Conservation (phyloP, 1,140 invertebrate species). For the Aporrectodea caliginosa region DNA sequence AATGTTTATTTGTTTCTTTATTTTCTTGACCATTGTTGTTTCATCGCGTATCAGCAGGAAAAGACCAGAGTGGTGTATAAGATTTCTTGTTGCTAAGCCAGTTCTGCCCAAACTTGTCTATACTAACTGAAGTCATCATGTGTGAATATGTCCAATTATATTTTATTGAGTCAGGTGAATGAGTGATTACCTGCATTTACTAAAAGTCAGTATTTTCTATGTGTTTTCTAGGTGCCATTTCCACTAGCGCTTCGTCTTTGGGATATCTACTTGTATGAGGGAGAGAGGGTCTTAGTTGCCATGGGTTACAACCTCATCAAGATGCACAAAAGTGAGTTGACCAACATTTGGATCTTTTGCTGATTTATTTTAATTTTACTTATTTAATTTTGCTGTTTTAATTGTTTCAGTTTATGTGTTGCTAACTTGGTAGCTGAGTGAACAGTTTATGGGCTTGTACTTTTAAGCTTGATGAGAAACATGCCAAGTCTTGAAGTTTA, state of each 20-base stretch:
- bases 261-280: slow-evolving; percentile 95
- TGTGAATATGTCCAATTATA: background rate
- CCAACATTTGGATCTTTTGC: background rate
- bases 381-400: background rate
- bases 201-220: background rate
- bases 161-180: background rate
- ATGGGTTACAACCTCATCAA: slow-evolving; percentile 97
- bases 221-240: slow-evolving; percentile 72
- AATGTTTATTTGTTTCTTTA: too few species aligned
- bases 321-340: slow-evolving; percentile 71
- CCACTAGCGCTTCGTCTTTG: slow-evolving; percentile 88
- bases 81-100: background rate
- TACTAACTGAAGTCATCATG: background rate
- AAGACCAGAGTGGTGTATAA: background rate
- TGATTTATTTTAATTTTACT: background rate
- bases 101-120: background rate
- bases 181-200: background rate
- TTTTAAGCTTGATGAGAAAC: background rate
- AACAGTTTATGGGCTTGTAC: background rate
- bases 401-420: background rate
- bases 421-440: background rate
- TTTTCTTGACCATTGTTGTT: too few species aligned
- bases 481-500: background rate
- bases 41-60: too few species aligned
- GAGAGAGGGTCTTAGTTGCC: slow-evolving; percentile 86